Evolutionary conservation across 2,888 invertebrate genomes (phyloP), one percentile per base, ranked within the genome.

Genomic region (Cyclophora albipunctata): DNA sequence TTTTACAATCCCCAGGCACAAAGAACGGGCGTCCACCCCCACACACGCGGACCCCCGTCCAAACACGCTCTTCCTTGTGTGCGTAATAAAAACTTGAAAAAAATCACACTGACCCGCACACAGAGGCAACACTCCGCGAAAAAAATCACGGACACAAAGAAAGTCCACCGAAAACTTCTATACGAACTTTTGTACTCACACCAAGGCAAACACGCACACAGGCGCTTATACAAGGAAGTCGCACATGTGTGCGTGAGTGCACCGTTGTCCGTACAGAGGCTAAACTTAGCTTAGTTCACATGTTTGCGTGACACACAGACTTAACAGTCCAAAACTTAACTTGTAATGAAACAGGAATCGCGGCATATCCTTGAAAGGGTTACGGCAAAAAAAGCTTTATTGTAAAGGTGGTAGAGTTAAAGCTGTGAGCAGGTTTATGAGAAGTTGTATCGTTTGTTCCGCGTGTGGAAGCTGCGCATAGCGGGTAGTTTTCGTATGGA

Each of bases 111-210:
- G 85, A 83, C 85, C 82, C 85, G 78, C 88, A 86, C 85, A 84
- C 81, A 71, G 49, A 59, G 64, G 55, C 52, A 61, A 60, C 54
- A 44, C 57, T 60, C 72, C 75, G 81, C 84, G 84, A 82, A 88
- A 88, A 88, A 88, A 88, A 87, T 87, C 85, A 88, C 87, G 69
- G 85, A 86, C 87, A 88, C 87, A 88, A 87, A 87, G 86, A 88
- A 86, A 84, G 78, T 84, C 82, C 74, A 80, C 86, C 84, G 72
- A 86, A 88, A 87, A 87, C 84, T 88, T 87, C 75, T 78, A 81
- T 83, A 84, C 72, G 73, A 86, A 87, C 86, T 87, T 86, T 81
- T 79, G 75, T 63, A 73, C 75, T 52, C 81, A 81, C 81, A 84
- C 81, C 35, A 0, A 3, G 34, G 34, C 4, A 34, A 3, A 0